Evolutionary conservation across 2,113 vertebrate species (phyloP), one percentile per base, ranked within the genome.

Genomic region (Myotis brandtii): DNA sequence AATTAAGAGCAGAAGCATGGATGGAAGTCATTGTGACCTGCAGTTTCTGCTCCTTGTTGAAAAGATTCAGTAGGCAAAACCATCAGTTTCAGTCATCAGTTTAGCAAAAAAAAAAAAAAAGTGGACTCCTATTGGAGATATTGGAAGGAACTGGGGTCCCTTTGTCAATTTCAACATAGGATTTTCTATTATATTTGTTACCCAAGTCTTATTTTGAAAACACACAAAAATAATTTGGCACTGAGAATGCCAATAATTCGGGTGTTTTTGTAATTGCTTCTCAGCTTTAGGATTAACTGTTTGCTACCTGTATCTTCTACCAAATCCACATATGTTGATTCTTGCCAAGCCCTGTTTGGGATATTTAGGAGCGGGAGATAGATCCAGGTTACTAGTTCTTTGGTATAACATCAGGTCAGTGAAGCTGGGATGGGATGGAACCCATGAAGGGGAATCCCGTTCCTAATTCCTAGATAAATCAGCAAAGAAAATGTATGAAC

Each of bases 1-100:
- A 93, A 79, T 89, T 94, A 92, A 91, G 72, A 96, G 34, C 81
- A 92, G 62, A 83, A 94, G 87, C 76, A 81, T 96, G 69, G 64
- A 54, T 66, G 43, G 54, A 90, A 54, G 54, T 89, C 77, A 94
- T 4, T 69, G n/a, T 92, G 59, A 92, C 67, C 73, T 20, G 0
- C 83, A 50, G 23, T 93, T 46, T 94, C 10, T 79, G 62, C 72
- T 37, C 81, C 86, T 92, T 89, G 23, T 87, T 93, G 75, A 86
- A 86, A 92, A 75, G 40, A 90, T 72, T 83, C 23, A 21, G 30
- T 83, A 88, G 91, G 70, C 43, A 93, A 87, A 93, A 27, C 3
- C 48, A 84, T 88, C 50, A 92, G 64, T 86, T 89, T 91, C 54
- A 89, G 56, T 84, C 70, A 93, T 40, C 48, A 75, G 16, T 83